Evolutionary conservation across 2,113 vertebrate species (phyloP), one percentile per base, ranked within the genome.

Genomic region (Urocitellus parryii): DNA sequence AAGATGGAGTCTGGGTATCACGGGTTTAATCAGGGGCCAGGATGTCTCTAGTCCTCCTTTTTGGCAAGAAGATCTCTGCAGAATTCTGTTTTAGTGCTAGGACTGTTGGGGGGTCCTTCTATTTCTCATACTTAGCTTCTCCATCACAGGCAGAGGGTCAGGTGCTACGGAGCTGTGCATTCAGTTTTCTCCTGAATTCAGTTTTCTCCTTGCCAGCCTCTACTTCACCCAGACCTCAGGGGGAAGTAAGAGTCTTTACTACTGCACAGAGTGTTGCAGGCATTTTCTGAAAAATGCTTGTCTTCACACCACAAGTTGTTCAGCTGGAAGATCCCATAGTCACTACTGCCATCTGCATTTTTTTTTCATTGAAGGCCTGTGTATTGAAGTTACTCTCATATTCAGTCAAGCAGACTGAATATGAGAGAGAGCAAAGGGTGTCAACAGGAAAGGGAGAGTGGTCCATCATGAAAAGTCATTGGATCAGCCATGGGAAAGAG

Each of bases 261-360:
- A 45, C 18, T 79, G 79, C 72, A 95, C 18, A 8, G 25, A 11
- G 11, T 1, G 18, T 48, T 74, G 63, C 85, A 92, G 56, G 13
- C 37, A 29, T 92, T 92, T 92, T 29, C 32, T 48, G 72, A 91
- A 20, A 45, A 29, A 22, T 24, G 1, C 17, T 70, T 78, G 72
- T 92, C 73, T 42, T n/a, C 74, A 88, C 88, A 96, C 77, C 70
- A 94, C 16, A 34, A 61, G 82, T 20, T 83, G 51, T 82, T 94
- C 29, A 94, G 61, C 72, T 94, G 84, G 82, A 96, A 96, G 82
- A 96, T 13, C 27, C 89, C 89, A 48, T 92, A 67, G 84, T 73
- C 73, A 48, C 8, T 89, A 22, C 84, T 84, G 53, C 84, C 84
- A 92, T 84, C 10, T 13, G 10, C 2, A 34, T 92, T 95, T 67